These are phyloP conservation scores for Acleris holmiana DNA, from an alignment of 2,888 invertebrate genomes.

Conservation along the genomic window DNA sequence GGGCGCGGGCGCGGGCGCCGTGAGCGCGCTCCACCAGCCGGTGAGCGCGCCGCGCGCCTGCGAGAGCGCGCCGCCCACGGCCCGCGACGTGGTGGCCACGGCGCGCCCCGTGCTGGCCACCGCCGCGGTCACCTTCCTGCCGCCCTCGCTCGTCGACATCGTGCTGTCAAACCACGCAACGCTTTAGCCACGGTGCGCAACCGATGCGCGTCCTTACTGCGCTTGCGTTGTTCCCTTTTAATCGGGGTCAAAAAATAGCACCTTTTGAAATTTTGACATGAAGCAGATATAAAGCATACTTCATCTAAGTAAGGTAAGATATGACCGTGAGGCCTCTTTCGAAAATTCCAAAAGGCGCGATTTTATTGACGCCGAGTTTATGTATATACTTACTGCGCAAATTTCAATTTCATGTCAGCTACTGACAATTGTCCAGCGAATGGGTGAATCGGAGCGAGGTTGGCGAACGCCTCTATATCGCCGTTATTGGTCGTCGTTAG, in stretches of 20 bases:
- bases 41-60: conserved; percentile 94
- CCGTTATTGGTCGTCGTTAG: conserved; percentile 83
- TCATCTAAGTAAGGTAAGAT: no score
- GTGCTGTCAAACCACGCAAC: conserved; percentile 84
- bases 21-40: conserved; percentile 91
- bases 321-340: no score
- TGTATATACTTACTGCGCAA: conserved; percentile 94
- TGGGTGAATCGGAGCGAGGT: conserved; percentile 93
- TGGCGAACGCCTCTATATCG: conserved; percentile 87
- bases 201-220: no score
- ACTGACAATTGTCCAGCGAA: conserved; percentile 97
- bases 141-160: conserved; percentile 97
- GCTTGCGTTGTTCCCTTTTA: no score
- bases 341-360: no score
- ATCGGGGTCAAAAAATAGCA: no score
- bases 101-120: conserved; percentile 96
- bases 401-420: conserved; percentile 95
- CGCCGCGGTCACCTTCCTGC: conserved; percentile 96
- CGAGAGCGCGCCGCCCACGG: conserved; percentile 91
- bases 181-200: no score
- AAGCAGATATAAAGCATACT: no score
- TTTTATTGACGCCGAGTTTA: no score
- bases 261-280: no score
- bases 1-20: conserved; percentile 42
- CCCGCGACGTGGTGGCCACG: conserved; percentile 85